A percentile compares a stretch with the other conserved stretches of the same genome.
These are phyloP conservation scores for Atlantisia rogersi DNA, from an alignment of 2,113 vertebrate genomes.

Conservation along the genomic window DNA sequence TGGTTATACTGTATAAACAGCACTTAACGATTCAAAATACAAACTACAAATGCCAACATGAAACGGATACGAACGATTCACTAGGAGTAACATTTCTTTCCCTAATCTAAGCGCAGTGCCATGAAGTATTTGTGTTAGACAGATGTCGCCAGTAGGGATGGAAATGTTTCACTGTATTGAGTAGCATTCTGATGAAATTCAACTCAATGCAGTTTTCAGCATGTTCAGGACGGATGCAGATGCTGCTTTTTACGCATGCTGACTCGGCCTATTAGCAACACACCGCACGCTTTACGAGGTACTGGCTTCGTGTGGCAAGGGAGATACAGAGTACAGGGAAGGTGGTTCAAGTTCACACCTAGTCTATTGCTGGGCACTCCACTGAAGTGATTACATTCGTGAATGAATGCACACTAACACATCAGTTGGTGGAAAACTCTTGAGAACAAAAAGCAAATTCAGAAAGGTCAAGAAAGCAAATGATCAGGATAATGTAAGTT, in stretches of 20 bases:
- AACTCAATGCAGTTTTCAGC: slow-evolving; percentile 53
- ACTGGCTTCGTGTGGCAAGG: slow-evolving; percentile 7
- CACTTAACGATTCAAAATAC: slow-evolving; percentile 74
- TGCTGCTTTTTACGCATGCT: slow-evolving; percentile 35
- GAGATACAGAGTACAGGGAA: slow-evolving; percentile 30
- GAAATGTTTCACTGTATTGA: slow-evolving; percentile 25
- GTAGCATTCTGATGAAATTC: slow-evolving; percentile 48
- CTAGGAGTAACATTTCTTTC: slow-evolving; percentile 64
- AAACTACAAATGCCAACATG: slow-evolving; percentile 66
- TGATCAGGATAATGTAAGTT: slow-evolving; percentile 15
- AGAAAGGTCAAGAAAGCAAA: slow-evolving; percentile 62
- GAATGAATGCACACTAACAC: slow-evolving; percentile 47
- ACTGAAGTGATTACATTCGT: slow-evolving; percentile 43
- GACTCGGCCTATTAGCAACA: slow-evolving; percentile 43
- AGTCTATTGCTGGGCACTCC: slow-evolving; percentile 60
- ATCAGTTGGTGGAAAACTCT: slow-evolving; percentile 41
- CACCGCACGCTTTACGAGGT: slow-evolving; percentile 59
- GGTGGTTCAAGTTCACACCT: slow-evolving; percentile 52
- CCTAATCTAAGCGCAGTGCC: slow-evolving; percentile 57
- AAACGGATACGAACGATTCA: slow-evolving; percentile 73
- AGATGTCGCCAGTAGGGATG: slow-evolving; percentile 59
- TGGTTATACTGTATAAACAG: slow-evolving; percentile 71
- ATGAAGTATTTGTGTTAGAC: slow-evolving; percentile 43
- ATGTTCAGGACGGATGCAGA: slow-evolving; percentile 60
- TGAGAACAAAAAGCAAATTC: slow-evolving; percentile 56